Percentiles rank a stretch among this genome's conserved stretches.
These are phyloP conservation scores for Oryzias javanicus DNA, from an alignment of 2,113 vertebrate species.

Conservation along the genomic window DNA sequence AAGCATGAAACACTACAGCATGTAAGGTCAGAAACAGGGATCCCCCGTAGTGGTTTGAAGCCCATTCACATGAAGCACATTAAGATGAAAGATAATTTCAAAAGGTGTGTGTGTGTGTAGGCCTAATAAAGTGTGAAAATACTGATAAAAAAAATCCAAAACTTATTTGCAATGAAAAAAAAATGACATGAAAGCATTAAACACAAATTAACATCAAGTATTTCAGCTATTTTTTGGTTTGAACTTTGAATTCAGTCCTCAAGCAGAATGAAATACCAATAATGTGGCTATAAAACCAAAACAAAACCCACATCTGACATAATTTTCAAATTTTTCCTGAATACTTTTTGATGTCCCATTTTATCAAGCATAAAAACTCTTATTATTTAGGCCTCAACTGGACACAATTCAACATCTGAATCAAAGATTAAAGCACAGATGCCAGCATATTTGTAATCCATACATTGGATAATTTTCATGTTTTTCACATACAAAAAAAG, in stretches of 20 bases:
- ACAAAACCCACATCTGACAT: too few species aligned
- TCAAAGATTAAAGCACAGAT: background rate
- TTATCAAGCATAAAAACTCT: too few species aligned
- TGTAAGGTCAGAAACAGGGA: constrained; percentile 1
- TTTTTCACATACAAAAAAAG: background rate
- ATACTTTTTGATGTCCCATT: too few species aligned
- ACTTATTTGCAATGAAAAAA: background rate
- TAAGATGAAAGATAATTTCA: too few species aligned
- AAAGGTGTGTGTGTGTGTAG: too few species aligned
- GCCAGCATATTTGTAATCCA: background rate
- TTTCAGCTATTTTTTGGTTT: background rate
- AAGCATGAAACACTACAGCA: constrained; percentile 6
- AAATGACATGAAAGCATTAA: background rate
- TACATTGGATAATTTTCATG: background rate
- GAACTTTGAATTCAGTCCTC: background rate
- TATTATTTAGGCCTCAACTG: too few species aligned
- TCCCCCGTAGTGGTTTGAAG: background rate
- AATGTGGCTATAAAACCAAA: background rate
- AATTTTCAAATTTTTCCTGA: too few species aligned
- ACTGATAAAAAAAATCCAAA: background rate
- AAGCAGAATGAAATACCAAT: background rate
- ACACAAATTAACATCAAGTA: background rate
- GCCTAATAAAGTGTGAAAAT: too few species aligned
- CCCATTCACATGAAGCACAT: too few species aligned
- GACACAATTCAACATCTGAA: background rate